Base-by-base conservation (phyloP, 2,888 invertebrate genomes). In the Cistogaster globosa region DNA sequence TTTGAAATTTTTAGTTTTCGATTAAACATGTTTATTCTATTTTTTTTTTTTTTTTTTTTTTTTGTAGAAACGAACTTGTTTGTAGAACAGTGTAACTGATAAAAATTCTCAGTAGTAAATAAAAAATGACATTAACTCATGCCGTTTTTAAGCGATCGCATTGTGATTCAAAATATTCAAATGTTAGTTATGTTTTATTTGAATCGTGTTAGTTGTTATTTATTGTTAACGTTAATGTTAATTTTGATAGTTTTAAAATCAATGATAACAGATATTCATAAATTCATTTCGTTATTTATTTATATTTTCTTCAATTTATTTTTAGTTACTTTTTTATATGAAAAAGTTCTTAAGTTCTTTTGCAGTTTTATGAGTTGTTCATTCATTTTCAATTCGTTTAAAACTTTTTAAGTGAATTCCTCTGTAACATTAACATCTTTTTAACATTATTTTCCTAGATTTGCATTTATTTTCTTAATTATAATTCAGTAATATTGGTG, bases 41-140 rank as follows among this genome's bases (percentile, higher is more conserved):
- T 32, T 32, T 32, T 6, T 32, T 32, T 2, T 6, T 4, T 32
- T 32, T 32, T 32, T 32, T 32, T 2, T 26, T 4, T 26, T 26
- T 26, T 26, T 2, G 26, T 1, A 26, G 26, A 26, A 26, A 26
- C 26, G 26, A 26, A 26, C 4, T 26, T 1, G 1, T 32, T 32
- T 32, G 32, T 7, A 32, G 32, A 32, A 8, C 7, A 2, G 32
- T 32, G 32, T 32, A n/a, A 53, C 11, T 18, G 20, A 51, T 51
- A 38, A 12, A 14, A 55, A 14, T 12, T 55, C 14, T 14, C 22
- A 51, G 3, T 6, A 18, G 18, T 51, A n/a, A 51, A n/a, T 51
- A 7, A 51, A n/a, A 18, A 51, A 51, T 51, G 18, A 48, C 65
- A n/a, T 65, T n/a, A 65, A 65, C 65, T 51, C 18, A 53, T 53